Base-by-base conservation (phyloP, 2,113 vertebrate species). In the Cercopithecus mona region DNA sequence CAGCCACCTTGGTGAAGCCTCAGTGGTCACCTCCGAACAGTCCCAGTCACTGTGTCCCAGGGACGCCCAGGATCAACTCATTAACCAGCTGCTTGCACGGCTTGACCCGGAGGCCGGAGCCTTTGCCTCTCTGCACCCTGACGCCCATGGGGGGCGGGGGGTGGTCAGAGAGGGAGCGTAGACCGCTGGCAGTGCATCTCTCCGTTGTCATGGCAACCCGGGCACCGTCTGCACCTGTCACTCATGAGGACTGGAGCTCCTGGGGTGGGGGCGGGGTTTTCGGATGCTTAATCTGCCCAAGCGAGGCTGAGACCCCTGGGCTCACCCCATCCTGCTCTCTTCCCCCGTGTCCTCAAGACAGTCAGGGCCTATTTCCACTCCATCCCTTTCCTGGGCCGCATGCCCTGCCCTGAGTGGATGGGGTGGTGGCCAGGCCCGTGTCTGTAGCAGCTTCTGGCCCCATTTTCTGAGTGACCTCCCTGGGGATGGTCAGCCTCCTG, bases 161-260 rank as follows among this genome's bases (percentile, higher is more conserved):
- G 43, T 32, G 66, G 32, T 32, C 30, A 17, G 66, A 16, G 81
- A 68, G 73, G 76, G 70, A 70, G 32, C 8, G 10, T 40, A 97
- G 97, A 92, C 8, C 78, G 94, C 98, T 97, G 98, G 96, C 92
- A 98, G 97, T 98, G 98, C 98, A 96, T 96, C 98, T 98, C 97
- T 97, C 92, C 68, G 94, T 99, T 96, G 97, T 98, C 98, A 99
- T 99, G 98, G 99, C 98, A 99, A 99, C 98, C 98, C 84, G 66
- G 97, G 97, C 95, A 95, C 98, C 90, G 95, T 98, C 98, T 96
- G 98, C 97, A 98, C 98, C 98, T 98, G 98, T 98, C 98, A 98
- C 98, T 97, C 98, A 97, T 96, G 97, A 95, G 98, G 97, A 98
- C 98, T 92, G 95, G 98, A 98, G 97, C 25, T 97, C 98, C 98